Base-by-base conservation (phyloP, 1,140 invertebrate species). In the Pygmarrhopalites habei region DNA sequence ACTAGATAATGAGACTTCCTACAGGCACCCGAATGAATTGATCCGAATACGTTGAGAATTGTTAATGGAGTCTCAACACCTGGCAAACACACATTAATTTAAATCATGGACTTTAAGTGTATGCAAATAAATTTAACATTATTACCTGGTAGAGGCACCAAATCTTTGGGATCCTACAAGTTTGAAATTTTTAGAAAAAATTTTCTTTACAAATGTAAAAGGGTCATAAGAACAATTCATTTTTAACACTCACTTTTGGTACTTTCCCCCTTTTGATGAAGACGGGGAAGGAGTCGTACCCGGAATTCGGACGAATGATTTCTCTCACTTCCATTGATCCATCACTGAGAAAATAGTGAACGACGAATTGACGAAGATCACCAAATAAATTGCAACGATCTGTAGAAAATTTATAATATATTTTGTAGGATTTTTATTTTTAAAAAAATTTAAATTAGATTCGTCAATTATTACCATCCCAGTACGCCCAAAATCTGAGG, bases 281-380 rank as follows among this genome's bases (percentile, higher is more conserved):
- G 67, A 87, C 82, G 0, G 82, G 79, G 55, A 84, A 83, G 2
- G 81, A 80, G 74, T 89, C 85, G 26, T 81, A 79, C 0, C 86
- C 86, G 28, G 83, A 82, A 72, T 89, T 87, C 1, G 81, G 74
- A 2, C 81, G 78, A 59, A 86, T 78, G 1, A 83, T 81, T 77
- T 82, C 91, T 66, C 88, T 85, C 3, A 96, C 85, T 74, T 95
- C 90, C 19, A 95, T 85, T 0, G 90, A 94, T 72, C 92, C 87
- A 74, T 96, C 90, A 0, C 86, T 82, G 15, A 95, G 77, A 75
- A 88, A 95, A 75, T 90, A 95, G 74, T 84, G 81, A 4, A 92
- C 77, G 70, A 88, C 83, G 2, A 90, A 75, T 69, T 87, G 77
- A 67, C 90, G 83, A n/a, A 90, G 72, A 32, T 82, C 79, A 32